phyloP scores from a whole-genome alignment of 2,888 invertebrate species.

The Achlya flavicornis region DNA sequence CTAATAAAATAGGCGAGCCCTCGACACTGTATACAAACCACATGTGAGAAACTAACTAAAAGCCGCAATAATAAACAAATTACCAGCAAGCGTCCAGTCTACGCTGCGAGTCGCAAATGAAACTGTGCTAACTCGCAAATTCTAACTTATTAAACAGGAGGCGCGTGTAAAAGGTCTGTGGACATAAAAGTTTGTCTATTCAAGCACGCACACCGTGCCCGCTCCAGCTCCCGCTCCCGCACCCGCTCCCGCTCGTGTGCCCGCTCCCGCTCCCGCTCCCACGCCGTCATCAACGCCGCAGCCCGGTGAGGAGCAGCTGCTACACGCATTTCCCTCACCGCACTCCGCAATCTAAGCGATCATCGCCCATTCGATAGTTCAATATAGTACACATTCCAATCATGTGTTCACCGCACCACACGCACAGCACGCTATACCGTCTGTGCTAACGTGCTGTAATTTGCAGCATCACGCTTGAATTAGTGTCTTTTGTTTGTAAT shows the following conservation, averaged over 20 bases:
- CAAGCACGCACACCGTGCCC: not conserved
- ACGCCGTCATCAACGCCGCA: not conserved
- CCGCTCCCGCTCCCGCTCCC: too few relatives aligned
- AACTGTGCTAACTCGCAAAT: not conserved
- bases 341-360: not conserved
- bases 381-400: not conserved
- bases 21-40: not conserved
- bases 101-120: not conserved
- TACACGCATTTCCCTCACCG: not conserved
- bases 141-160: not conserved
- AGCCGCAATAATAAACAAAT: constrained; percentile 4
- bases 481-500: too few relatives aligned
- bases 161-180: not conserved
- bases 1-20: not conserved
- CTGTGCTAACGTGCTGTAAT: not conserved
- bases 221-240: not conserved
- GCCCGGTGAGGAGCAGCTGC: not conserved
- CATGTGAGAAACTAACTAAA: constrained; percentile 3
- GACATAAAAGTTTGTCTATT: not conserved
- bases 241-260: not conserved
- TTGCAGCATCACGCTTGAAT: too few relatives aligned
- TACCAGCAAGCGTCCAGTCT: not conserved
- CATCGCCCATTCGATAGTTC: not conserved
- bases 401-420: not conserved
- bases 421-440: not conserved